Conservation (phyloP, 2,113 vertebrate genomes). For the Phylloscopus trochilus region DNA sequence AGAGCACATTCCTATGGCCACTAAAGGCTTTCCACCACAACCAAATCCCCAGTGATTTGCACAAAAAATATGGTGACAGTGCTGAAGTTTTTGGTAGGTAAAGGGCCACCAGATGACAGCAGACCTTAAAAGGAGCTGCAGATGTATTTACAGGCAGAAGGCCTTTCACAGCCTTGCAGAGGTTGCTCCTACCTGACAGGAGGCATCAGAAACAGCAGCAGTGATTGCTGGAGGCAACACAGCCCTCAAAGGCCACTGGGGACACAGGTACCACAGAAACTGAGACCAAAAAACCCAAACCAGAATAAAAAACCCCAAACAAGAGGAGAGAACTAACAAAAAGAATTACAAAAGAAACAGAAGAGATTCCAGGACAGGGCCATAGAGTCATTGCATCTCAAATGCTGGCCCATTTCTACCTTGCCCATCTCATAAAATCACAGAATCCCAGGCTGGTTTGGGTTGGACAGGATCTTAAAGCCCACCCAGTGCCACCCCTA, state of each 20-base stretch:
- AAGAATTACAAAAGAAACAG: background rate
- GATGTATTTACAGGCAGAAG: background rate
- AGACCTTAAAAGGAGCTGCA: background rate
- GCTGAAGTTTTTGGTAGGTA: background rate
- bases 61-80: background rate
- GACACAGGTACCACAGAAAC: background rate
- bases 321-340: background rate
- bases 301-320: background rate
- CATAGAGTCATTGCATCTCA: background rate
- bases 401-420: background rate
- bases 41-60: background rate
- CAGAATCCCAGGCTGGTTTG: background rate
- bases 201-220: background rate
- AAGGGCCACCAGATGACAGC: background rate
- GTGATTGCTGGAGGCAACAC: background rate
- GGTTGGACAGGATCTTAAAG: background rate
- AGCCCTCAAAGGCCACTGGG: background rate
- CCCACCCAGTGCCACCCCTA: fast-evolving
- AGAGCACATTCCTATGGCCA: background rate
- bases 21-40: background rate
- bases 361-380: background rate
- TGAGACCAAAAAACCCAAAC: background rate
- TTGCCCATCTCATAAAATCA: background rate
- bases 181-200: fast-evolving
- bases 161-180: background rate